Evolutionary conservation across 2,888 invertebrate species (phyloP).

Genomic region (Catocala sponsa): DNA sequence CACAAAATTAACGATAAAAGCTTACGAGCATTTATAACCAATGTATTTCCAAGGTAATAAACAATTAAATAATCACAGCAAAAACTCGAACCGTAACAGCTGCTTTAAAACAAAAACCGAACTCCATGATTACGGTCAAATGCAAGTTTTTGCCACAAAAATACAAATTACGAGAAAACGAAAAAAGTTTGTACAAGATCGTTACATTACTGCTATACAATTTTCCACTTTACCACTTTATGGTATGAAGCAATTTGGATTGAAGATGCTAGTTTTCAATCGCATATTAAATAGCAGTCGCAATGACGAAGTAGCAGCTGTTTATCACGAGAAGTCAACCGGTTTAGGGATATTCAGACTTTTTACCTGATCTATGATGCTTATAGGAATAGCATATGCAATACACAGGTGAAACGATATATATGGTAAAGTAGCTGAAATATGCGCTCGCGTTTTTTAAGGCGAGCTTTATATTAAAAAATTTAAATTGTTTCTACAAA

Average conservation of each 20-base stretch:
- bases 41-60: no score
- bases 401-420: no score
- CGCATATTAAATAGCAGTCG: neutral
- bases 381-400: no score
- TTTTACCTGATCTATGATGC: neutral
- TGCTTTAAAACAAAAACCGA: neutral
- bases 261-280: neutral
- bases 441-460: no score
- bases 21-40: no score
- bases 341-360: neutral
- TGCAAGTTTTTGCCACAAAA: slow-evolving; percentile 2
- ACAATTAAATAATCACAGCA: neutral
- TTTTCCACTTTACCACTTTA: no score
- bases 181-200: neutral
- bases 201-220: no score
- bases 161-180: neutral
- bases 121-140: neutral
- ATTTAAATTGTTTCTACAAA: no score
- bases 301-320: slow-evolving; percentile 1
- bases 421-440: no score
- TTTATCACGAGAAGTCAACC: neutral
- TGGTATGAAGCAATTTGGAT: no score
- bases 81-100: slow-evolving; percentile 1
- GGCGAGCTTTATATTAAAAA: no score
- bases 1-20: no score